phyloP scores from a whole-genome alignment of 37 sponge, comb jelly and placozoan genomes.

The Halichondria panicea region DNA sequence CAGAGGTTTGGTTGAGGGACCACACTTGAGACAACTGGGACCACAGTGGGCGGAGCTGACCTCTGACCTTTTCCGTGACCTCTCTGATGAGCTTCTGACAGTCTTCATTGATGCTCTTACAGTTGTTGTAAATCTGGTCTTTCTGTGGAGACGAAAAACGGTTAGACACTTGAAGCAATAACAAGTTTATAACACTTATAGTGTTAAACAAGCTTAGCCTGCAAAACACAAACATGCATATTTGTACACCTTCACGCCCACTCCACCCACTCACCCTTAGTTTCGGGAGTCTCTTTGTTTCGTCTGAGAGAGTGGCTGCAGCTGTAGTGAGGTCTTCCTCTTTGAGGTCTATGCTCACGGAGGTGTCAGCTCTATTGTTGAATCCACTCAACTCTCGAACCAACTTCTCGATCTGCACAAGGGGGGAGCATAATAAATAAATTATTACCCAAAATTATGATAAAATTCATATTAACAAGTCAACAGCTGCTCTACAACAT shows the following conservation, averaged over 20 bases:
- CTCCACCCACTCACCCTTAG: neutral
- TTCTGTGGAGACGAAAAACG: neutral
- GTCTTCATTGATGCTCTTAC: slow-evolving; percentile 7
- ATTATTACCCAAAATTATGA: neutral
- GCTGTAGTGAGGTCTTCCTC: slow-evolving; percentile 12
- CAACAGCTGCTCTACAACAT: no score
- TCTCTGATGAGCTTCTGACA: neutral
- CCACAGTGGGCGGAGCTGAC: neutral
- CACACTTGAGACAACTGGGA: neutral
- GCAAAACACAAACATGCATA: neutral
- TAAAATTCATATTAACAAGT: no score
- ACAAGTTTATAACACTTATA: neutral
- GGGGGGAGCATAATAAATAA: neutral
- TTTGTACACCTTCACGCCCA: neutral
- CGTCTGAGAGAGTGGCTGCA: slow-evolving; percentile 3
- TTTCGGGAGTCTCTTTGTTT: slow-evolving; percentile 31
- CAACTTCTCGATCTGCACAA: slow-evolving; percentile 11
- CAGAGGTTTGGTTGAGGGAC: neutral
- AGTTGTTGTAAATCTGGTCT: neutral
- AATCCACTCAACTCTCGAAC: slow-evolving; percentile 10
- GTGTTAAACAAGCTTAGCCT: neutral
- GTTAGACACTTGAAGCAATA: neutral
- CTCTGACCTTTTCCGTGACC: slow-evolving; percentile 1
- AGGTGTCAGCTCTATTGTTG: neutral
- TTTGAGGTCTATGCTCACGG: neutral